Evolutionary conservation across 2,797 vertebrate species (phyloP).

Genomic region (Chelmon rostratus): DNA sequence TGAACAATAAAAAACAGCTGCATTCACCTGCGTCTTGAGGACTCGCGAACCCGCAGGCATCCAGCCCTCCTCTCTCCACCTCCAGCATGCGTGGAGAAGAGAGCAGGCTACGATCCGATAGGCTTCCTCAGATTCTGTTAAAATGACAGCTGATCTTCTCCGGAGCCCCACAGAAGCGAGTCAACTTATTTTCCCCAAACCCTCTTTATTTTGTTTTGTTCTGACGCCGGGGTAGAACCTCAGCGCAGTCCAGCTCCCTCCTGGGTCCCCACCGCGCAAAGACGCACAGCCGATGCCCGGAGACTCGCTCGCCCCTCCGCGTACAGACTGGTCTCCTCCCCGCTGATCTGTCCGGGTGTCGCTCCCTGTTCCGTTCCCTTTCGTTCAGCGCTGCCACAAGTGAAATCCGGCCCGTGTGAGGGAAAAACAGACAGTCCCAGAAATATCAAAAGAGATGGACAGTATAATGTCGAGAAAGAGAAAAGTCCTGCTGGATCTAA

Average conservation of each 20-base stretch:
- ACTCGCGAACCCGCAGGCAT: constrained; percentile 66
- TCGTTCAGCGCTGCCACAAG: constrained; percentile 45
- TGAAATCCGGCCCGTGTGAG: constrained; percentile 32
- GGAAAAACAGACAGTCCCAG: constrained; percentile 31
- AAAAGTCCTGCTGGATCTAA: constrained; percentile 49
- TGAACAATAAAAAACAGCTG: constrained; percentile 37
- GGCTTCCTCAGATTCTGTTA: constrained; percentile 20
- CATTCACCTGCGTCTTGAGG: constrained; percentile 81
- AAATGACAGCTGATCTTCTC: constrained; percentile 30
- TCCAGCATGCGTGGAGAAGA: constrained; percentile 63
- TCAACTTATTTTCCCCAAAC: constrained; percentile 7
- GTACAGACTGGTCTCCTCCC: constrained; percentile 42
- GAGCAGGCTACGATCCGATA: constrained; percentile 39
- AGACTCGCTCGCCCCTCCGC: constrained; percentile 59
- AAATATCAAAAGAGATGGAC: constrained; percentile 20
- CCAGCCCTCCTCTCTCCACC: constrained; percentile 58
- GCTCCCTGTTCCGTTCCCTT: constrained; percentile 27
- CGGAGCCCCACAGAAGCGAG: constrained; percentile 25
- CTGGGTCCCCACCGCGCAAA: constrained; percentile 57
- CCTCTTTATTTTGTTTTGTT: not conserved
- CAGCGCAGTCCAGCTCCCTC: constrained; percentile 14
- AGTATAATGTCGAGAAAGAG: not conserved
- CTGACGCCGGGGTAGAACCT: not conserved
- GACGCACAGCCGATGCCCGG: constrained; percentile 66
- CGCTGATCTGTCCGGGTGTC: constrained; percentile 50